Percentiles rank a stretch among this genome's conserved stretches.
Evolutionary conservation across 2,888 invertebrate genomes (phyloP).

Genomic region (Pollenia labialis): DNA sequence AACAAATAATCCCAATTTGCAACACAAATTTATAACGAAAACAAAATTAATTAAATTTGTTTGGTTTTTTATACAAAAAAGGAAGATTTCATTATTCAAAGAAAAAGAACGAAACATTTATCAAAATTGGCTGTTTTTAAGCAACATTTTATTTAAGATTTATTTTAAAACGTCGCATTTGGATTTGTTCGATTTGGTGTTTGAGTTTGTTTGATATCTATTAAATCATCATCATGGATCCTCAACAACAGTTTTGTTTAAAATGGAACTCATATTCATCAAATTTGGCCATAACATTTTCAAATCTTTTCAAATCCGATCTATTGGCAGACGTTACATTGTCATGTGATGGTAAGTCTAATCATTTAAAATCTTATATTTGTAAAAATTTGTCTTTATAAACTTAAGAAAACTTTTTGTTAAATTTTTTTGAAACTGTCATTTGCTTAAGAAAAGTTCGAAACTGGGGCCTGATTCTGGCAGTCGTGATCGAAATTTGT

Average conservation of each 20-base stretch:
- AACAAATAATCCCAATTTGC: slow-evolving; percentile 65
- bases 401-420: too few species aligned
- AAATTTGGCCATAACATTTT: slow-evolving; percentile 95
- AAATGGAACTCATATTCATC: slow-evolving; percentile 98
- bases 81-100: too few species aligned
- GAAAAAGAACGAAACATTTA: slow-evolving; percentile 3
- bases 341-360: slow-evolving; percentile 94
- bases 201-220: background rate
- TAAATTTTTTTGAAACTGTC: too few species aligned
- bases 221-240: slow-evolving; percentile 88
- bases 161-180: slow-evolving; percentile 7
- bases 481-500: too few species aligned
- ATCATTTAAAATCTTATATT: background rate
- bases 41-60: slow-evolving; percentile 30
- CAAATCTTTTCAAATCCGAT: slow-evolving; percentile 96
- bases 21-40: slow-evolving; percentile 36
- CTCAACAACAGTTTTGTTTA: slow-evolving; percentile 97
- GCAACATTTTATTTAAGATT: slow-evolving; percentile 5
- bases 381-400: background rate
- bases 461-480: too few species aligned
- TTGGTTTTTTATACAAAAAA: slow-evolving; percentile 33
- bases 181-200: slow-evolving; percentile 3
- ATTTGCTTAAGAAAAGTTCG: too few species aligned
- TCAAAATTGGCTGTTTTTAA: slow-evolving; percentile 51
- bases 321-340: slow-evolving; percentile 96